Base-by-base conservation (phyloP, 2,888 invertebrate genomes). In the Eupithecia subfuscata region DNA sequence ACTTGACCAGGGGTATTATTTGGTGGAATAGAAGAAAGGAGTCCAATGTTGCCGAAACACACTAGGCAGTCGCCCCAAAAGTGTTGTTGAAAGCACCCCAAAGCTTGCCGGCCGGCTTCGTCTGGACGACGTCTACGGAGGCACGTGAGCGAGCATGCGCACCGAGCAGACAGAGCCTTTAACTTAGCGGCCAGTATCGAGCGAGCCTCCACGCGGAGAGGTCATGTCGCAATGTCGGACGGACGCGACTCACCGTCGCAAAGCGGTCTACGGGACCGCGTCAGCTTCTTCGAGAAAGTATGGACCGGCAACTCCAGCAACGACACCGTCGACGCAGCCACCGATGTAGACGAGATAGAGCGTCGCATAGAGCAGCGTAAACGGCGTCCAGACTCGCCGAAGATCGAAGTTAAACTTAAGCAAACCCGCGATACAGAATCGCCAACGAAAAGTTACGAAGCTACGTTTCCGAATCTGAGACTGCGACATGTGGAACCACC, bases 201-300 rank as follows among this genome's bases (percentile, higher is more conserved):
- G 93, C 95, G 94, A 90, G 84, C 93, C 92, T 91, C 91, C 91
- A 88, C 82, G 83, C 84, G 81, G 90, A 87, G 89, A 92, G 94
- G 94, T 93, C 93, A 94, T 94, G 94, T 88, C 89, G 93, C 90
- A 83, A 94, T 94, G 94, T 92, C 94, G 81, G 93, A 95, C 93
- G 94, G 89, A 76, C 93, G 95, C 93, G 94, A 93, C 87, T 92
- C 92, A 84, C 92, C 94, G 93, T 90, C 94, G 92, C 92, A 92
- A 84, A 85, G 91, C 91, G 87, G 96, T 83, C 95, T 97, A 78
- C 96, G 96, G 80, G 97, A 97, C 86, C 96, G 97, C 84, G 97
- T 98, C 83, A 96, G 95, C 82, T 97, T 97, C 89, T 98, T 97
- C 91, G 98, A 98, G 90, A 96, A 97, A 93, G 96, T 97, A 81